Base-by-base conservation (phyloP, 2,797 vertebrate genomes). In the Sebastes paucispinis region DNA sequence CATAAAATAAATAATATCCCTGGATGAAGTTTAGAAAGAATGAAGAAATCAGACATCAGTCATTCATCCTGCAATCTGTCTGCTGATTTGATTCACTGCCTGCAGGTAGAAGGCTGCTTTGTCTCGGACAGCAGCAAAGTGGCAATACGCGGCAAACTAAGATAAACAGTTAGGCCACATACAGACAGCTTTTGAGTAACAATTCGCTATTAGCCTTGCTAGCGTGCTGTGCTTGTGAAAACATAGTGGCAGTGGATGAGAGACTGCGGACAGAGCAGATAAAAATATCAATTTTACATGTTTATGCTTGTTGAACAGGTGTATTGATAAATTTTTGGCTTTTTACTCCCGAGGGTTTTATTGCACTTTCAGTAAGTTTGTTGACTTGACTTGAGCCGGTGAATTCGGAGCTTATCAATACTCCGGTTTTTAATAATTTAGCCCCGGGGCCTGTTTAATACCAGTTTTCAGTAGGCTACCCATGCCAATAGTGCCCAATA, bases 381-480 rank as follows among this genome's bases (percentile, higher is more conserved):
- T 50, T 50, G 3, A 4, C 3, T 50, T 50, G 0, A 18, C 47
- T 2, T 8, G 43, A 47, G 16, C 3, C 1, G 16, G 16, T 0
- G 0, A 18, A 16, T 18, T 47, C 6, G 0, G 16, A 18, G 16
- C 43, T 47, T 47, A 47, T 47, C 43, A 47, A 47, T 47, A 47
- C 43, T 47, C 16, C 16, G 0, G 0, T 47, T 3, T 47, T 47
- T 18, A 47, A 47, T 47, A 18, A 47, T 47, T 47, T 47, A 18
- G 1, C 43, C 27, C 25, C 8, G 2, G 14, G 58, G 14, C 25
- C 58, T 10, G 16, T 18, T 60, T 1, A 9, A 60, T 20, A 20
- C 27, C 18, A 0, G 16, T 8, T 31, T 31, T 43, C 14, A 43
- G 1, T 43, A 43, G 39, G 39, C 39, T 16, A 43, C 14, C 39